These are phyloP conservation scores for Heteromurus nitidus DNA, from an alignment of 2,888 invertebrate species.

Conservation along the genomic window DNA sequence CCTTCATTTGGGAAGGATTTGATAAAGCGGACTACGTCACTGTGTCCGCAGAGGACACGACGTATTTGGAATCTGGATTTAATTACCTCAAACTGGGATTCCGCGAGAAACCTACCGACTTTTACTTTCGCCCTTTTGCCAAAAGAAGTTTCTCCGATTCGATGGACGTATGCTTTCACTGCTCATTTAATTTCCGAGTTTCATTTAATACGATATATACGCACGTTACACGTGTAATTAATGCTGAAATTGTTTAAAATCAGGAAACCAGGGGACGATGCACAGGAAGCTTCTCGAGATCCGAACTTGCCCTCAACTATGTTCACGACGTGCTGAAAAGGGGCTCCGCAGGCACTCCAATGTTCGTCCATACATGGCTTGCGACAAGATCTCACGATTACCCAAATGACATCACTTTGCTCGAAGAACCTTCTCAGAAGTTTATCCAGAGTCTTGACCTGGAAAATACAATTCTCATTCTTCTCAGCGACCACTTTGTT, in stretches of 20 bases:
- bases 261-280: too few species aligned
- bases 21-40: slow-evolving; percentile 36
- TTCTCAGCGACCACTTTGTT: slow-evolving; percentile 58
- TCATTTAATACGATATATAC: too few species aligned
- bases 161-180: too few species aligned
- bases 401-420: too few species aligned
- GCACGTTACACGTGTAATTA: too few species aligned
- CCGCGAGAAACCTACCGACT: slow-evolving; percentile 43
- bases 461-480: slow-evolving; percentile 47
- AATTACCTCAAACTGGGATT: slow-evolving; percentile 51
- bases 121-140: slow-evolving; percentile 58
- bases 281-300: too few species aligned
- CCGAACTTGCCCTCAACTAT: slow-evolving; percentile 48
- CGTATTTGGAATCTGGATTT: slow-evolving; percentile 29
- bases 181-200: too few species aligned
- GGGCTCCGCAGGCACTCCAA: slow-evolving; percentile 10
- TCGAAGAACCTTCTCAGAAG: too few species aligned
- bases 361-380: slow-evolving; percentile 55
- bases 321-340: slow-evolving; percentile 17
- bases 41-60: slow-evolving; percentile 28
- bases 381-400: slow-evolving; percentile 24
- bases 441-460: slow-evolving; percentile 28
- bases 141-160: too few species aligned
- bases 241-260: too few species aligned
- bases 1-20: slow-evolving; percentile 59